These are phyloP conservation scores for Eupithecia tripunctaria DNA, from an alignment of 2,888 invertebrate genomes.

Conservation along the genomic window DNA sequence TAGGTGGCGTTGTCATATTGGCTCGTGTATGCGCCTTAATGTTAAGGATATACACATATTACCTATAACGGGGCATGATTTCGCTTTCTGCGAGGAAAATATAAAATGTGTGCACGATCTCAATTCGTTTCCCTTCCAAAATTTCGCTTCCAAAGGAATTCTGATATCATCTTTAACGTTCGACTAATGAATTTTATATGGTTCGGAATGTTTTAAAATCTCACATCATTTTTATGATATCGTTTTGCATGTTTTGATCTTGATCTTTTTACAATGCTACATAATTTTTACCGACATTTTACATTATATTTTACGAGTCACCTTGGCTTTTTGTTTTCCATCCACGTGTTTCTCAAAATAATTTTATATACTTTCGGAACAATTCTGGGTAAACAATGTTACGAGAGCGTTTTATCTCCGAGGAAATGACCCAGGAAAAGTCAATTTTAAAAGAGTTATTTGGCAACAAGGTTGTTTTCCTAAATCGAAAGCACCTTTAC, in stretches of 20 bases:
- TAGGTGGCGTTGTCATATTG: too few species aligned
- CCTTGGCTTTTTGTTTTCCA: slow-evolving; percentile 18
- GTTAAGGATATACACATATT: slow-evolving; percentile 52
- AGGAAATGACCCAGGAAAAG: slow-evolving; percentile 55
- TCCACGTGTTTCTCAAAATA: slow-evolving; percentile 35
- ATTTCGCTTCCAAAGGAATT: slow-evolving; percentile 47
- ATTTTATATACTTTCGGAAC: slow-evolving; percentile 44
- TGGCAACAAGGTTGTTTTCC: slow-evolving; percentile 50
- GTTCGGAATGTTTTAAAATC: slow-evolving; percentile 21
- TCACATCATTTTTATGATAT: slow-evolving; percentile 5
- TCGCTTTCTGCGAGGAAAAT: slow-evolving; percentile 50
- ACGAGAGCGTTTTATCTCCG: slow-evolving; percentile 45
- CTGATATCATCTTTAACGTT: slow-evolving; percentile 44
- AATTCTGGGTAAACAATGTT: slow-evolving; percentile 52
- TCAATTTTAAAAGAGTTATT: slow-evolving; percentile 53
- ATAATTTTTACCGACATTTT: slow-evolving; percentile 4
- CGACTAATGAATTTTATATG: slow-evolving; percentile 35
- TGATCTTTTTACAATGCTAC: slow-evolving; percentile 15
- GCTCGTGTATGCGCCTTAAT: too few species aligned
- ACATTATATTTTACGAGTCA: slow-evolving; percentile 19
- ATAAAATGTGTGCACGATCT: slow-evolving; percentile 62
- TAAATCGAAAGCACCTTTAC: slow-evolving; percentile 56
- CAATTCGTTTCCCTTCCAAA: slow-evolving; percentile 59
- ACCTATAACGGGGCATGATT: slow-evolving; percentile 44
- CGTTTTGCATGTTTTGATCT: slow-evolving; percentile 13